phyloP scores from a whole-genome alignment of 2,888 invertebrate species.

The Scaptomyza parva region DNA sequence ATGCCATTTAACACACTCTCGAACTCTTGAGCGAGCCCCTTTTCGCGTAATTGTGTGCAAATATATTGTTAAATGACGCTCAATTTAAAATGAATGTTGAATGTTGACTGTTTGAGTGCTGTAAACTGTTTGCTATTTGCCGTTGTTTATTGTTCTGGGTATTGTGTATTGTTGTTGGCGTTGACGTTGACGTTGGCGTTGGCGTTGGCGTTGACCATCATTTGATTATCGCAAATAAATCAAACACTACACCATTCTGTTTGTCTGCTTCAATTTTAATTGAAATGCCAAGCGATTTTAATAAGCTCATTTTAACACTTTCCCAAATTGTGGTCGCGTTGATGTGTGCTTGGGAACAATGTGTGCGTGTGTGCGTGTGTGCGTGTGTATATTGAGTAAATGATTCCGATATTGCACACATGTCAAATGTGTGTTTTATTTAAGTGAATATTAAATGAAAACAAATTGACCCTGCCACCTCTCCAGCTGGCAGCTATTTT shows the following conservation, averaged over 20 bases:
- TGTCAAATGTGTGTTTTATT: constrained; percentile 74
- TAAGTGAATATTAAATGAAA: constrained; percentile 76
- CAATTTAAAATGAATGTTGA: constrained; percentile 1
- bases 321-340: constrained; percentile 22
- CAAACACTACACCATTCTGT: constrained; percentile 27
- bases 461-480: constrained; percentile 41
- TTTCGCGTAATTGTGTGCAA: constrained; percentile 21
- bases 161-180: constrained; percentile 2
- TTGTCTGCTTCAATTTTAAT: constrained; percentile 36
- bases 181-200: constrained; percentile 3
- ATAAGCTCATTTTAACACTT: constrained; percentile 48
- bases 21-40: not conserved
- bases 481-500: constrained; percentile 12
- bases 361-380: constrained; percentile 29
- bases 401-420: constrained; percentile 47
- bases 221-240: constrained; percentile 48
- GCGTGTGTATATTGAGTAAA: constrained; percentile 47
- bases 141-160: constrained; percentile 3
- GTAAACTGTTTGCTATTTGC: constrained; percentile 14
- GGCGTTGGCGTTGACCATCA: constrained; percentile 24
- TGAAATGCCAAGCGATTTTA: constrained; percentile 51
- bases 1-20: not conserved
- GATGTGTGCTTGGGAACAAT: too few species aligned
- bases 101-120: constrained; percentile 1
- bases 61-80: constrained; percentile 12